Conservation (phyloP, 30 jellyfish, hydroid and myxozoan species). For the Morbakka virulenta region DNA sequence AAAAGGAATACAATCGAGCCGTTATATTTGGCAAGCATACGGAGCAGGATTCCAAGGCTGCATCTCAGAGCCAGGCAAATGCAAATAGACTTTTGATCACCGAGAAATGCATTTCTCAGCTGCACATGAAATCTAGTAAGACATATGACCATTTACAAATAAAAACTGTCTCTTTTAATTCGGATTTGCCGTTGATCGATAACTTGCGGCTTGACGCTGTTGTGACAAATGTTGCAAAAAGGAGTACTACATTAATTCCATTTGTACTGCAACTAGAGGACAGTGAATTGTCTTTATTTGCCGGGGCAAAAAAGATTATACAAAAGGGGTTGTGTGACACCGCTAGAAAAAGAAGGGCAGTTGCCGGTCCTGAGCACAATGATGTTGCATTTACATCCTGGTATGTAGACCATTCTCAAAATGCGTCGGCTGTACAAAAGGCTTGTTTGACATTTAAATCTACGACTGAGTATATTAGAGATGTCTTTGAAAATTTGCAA, state of each 20-base stretch:
- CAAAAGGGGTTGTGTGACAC: conserved; percentile 26
- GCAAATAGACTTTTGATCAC: no score
- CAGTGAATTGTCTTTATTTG: conserved; percentile 10
- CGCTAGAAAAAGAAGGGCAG: conserved; percentile 37
- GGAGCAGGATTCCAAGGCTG: conserved; percentile 21
- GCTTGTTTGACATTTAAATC: conserved; percentile 42
- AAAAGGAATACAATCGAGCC: background rate
- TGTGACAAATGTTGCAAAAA: no score
- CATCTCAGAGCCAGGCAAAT: background rate
- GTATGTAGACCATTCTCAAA: background rate
- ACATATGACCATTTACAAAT: no score
- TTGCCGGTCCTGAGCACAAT: background rate
- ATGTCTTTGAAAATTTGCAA: background rate
- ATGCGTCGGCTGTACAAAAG: conserved; percentile 35
- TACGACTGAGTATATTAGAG: background rate
- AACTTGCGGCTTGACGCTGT: no score
- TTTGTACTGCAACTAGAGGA: conserved; percentile 37
- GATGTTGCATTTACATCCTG: conserved; percentile 3
- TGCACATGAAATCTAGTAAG: no score
- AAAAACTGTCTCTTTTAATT: no score
- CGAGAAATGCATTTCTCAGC: no score
- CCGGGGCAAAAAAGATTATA: conserved; percentile 28
- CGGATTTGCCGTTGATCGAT: no score
- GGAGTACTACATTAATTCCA: no score
- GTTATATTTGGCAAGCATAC: background rate